Evolutionary conservation across 23 tunicate species (phyloP).

Genomic region (Ciona savignyi): DNA sequence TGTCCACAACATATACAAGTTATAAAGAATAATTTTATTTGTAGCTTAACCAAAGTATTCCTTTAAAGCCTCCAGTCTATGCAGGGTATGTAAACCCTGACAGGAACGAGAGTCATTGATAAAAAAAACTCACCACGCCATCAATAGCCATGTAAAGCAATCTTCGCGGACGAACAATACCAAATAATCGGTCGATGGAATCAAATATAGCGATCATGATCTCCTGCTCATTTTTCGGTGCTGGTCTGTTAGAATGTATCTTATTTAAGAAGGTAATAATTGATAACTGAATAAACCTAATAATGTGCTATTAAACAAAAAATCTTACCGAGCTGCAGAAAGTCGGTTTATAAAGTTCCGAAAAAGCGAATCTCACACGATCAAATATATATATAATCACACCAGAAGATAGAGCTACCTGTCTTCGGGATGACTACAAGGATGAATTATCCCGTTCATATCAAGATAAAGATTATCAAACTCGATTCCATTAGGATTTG

Average conservation of each 20-base stretch:
- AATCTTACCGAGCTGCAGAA: background rate
- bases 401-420: slow-evolving; percentile 22
- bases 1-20: too few species aligned
- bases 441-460: slow-evolving; percentile 99
- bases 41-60: too few species aligned
- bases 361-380: background rate
- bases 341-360: background rate
- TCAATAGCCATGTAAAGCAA: slow-evolving; percentile 98
- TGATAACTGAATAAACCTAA: background rate
- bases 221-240: slow-evolving; percentile 98
- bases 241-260: slow-evolving; percentile 41
- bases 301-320: background rate
- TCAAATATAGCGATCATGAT: slow-evolving; percentile 94
- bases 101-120: background rate
- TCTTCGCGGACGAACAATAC: slow-evolving; percentile 83
- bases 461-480: slow-evolving; percentile 96
- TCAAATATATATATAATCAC: background rate
- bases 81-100: background rate
- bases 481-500: slow-evolving; percentile 96
- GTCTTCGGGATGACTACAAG: slow-evolving; percentile 99
- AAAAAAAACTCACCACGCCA: slow-evolving; percentile 75
- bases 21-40: too few species aligned
- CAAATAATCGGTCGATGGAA: slow-evolving; percentile 83
- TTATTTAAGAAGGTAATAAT: background rate
- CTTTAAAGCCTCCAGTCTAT: too few species aligned